Conservation (phyloP, 2,797 vertebrate species). For the Australoheros facetus region DNA sequence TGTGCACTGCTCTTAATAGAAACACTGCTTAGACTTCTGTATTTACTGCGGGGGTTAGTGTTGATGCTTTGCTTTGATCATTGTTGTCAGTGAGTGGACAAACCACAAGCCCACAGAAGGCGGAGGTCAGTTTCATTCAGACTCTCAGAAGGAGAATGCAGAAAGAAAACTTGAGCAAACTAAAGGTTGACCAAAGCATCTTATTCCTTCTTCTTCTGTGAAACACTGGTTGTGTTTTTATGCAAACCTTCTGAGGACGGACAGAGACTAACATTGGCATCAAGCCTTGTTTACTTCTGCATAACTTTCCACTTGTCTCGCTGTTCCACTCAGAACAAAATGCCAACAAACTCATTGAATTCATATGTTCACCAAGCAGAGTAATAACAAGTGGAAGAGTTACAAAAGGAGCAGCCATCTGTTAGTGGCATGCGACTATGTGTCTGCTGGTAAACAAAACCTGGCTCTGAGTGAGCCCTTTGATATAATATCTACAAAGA, state of each 20-base stretch:
- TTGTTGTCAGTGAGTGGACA: constrained; percentile 18
- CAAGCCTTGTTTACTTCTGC: constrained; percentile 56
- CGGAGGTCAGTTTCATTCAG: constrained; percentile 33
- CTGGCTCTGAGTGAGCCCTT: constrained; percentile 36
- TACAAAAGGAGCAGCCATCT: constrained; percentile 56
- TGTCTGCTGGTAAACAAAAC: constrained; percentile 41
- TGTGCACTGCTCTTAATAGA: not conserved
- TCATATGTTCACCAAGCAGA: constrained; percentile 25
- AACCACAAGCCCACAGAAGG: constrained; percentile 30
- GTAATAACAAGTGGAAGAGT: constrained; percentile 8
- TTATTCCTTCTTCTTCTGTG: constrained; percentile 23
- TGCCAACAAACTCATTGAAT: constrained; percentile 35
- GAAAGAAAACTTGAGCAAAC: constrained; percentile 33
- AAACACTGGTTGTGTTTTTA: constrained; percentile 32
- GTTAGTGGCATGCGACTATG: constrained; percentile 32
- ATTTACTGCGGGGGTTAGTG: not conserved
- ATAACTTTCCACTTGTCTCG: constrained; percentile 51
- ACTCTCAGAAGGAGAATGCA: constrained; percentile 11
- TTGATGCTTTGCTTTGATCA: constrained; percentile 35
- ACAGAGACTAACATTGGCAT: constrained; percentile 54
- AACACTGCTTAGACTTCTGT: not conserved
- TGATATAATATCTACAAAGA: constrained; percentile 46
- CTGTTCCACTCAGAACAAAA: constrained; percentile 40
- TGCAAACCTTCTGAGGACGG: constrained; percentile 40
- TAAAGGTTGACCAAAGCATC: constrained; percentile 11